Conservation (phyloP, 2,113 vertebrate genomes). For the Phrynosoma platyrhinos region DNA sequence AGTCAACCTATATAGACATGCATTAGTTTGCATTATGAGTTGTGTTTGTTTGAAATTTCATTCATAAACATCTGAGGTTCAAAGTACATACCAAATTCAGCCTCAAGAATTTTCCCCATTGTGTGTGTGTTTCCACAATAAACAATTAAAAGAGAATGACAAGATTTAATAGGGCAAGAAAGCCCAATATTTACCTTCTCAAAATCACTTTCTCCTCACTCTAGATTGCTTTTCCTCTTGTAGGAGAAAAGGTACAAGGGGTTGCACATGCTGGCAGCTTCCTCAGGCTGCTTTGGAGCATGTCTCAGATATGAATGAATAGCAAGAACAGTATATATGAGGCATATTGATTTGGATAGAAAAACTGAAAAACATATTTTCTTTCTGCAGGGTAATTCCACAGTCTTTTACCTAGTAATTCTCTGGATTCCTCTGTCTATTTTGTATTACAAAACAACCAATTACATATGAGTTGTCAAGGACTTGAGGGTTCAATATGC, state of each 20-base stretch:
- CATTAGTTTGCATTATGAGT: too few relatives aligned
- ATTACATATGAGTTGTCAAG: not conserved
- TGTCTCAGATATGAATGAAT: not conserved
- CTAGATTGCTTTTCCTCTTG: too few relatives aligned
- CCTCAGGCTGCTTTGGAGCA: not conserved
- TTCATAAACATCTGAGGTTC: too few relatives aligned
- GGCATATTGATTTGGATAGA: not conserved
- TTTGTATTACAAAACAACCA: not conserved
- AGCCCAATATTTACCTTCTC: too few relatives aligned
- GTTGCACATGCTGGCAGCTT: not conserved
- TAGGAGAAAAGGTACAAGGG: not conserved
- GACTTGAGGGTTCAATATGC: constrained; percentile 34
- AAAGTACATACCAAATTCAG: too few relatives aligned
- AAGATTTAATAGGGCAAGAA: not conserved
- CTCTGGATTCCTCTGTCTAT: not conserved
- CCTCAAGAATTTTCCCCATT: too few relatives aligned
- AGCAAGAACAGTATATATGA: too few relatives aligned
- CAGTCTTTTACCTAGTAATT: not conserved
- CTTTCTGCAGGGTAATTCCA: not conserved
- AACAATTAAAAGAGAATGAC: too few relatives aligned
- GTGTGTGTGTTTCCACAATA: too few relatives aligned
- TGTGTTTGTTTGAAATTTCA: too few relatives aligned
- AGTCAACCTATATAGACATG: too few relatives aligned
- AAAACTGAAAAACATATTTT: not conserved
- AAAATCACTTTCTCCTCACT: too few relatives aligned